These are phyloP conservation scores for Lepidurus apus DNA, from an alignment of 1,140 invertebrate species.

Conservation along the genomic window DNA sequence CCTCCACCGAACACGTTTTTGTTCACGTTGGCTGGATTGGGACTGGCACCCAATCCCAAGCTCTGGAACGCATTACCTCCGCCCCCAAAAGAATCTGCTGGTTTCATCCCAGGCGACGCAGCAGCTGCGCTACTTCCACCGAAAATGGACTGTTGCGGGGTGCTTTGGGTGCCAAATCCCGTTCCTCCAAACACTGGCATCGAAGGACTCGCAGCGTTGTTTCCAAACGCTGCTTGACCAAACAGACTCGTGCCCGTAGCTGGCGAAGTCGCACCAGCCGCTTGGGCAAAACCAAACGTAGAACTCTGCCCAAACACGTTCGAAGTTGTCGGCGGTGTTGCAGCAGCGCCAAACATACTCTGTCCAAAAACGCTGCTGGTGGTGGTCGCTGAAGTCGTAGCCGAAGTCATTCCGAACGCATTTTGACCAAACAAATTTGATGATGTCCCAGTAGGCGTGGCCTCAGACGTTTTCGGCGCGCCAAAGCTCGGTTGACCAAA, in stretches of 20 bases:
- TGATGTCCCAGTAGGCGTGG: conserved; percentile 1
- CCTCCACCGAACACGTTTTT: conserved; percentile 38
- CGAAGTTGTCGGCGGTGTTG: not conserved
- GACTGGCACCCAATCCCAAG: conserved; percentile 38
- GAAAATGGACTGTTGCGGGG: not conserved
- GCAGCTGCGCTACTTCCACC: not conserved
- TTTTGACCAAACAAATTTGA: not conserved
- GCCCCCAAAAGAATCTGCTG: conserved; percentile 10
- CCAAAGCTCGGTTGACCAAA: conserved; percentile 1
- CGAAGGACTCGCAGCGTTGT: not conserved
- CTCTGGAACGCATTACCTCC: conserved; percentile 32
- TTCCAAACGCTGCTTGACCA: conserved; percentile 22
- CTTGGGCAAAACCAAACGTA: not conserved
- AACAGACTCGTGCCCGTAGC: not conserved
- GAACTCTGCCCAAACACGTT: not conserved
- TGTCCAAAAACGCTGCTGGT: not conserved
- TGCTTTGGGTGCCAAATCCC: not conserved
- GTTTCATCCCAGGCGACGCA: not conserved
- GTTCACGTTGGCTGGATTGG: conserved; percentile 36
- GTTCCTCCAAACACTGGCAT: not conserved
- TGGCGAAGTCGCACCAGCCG: not conserved
- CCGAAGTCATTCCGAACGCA: not conserved
- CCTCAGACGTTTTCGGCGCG: not conserved
- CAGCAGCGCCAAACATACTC: not conserved
- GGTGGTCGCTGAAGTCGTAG: not conserved